phyloP scores from a whole-genome alignment of 2,113 vertebrate species.

The Barbus barbus region DNA sequence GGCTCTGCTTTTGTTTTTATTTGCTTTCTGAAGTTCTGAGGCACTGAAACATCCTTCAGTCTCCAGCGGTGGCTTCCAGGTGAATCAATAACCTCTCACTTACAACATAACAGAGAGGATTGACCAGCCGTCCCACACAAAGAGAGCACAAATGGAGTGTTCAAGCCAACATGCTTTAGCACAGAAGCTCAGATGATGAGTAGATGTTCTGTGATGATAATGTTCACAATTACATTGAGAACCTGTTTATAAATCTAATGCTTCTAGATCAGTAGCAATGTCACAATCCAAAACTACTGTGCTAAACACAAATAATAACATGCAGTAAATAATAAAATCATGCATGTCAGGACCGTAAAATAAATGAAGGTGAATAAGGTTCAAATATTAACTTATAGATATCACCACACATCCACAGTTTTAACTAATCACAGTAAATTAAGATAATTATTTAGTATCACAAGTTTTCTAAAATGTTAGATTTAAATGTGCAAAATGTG shows the following conservation, averaged over 20 bases:
- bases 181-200: not conserved
- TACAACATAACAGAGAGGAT: not conserved
- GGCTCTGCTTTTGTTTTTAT: not conserved
- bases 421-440: not conserved
- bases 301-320: not conserved
- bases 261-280: not conserved
- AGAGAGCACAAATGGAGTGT: not conserved
- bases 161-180: not conserved
- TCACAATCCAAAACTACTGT: not conserved
- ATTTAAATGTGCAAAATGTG: not conserved
- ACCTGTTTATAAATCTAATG: not conserved
- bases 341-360: not conserved
- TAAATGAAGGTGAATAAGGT: too few relatives aligned
- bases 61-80: not conserved
- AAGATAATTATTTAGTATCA: not conserved
- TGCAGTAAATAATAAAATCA: not conserved
- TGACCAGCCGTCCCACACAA: not conserved
- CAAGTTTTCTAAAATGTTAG: not conserved
- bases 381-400: too few relatives aligned
- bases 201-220: not conserved
- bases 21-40: not conserved
- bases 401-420: not conserved
- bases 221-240: not conserved
- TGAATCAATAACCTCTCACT: not conserved
- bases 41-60: slow-evolving; percentile 15